Conservation (phyloP, 2,888 invertebrate species). For the Drosophila nigritarsus region DNA sequence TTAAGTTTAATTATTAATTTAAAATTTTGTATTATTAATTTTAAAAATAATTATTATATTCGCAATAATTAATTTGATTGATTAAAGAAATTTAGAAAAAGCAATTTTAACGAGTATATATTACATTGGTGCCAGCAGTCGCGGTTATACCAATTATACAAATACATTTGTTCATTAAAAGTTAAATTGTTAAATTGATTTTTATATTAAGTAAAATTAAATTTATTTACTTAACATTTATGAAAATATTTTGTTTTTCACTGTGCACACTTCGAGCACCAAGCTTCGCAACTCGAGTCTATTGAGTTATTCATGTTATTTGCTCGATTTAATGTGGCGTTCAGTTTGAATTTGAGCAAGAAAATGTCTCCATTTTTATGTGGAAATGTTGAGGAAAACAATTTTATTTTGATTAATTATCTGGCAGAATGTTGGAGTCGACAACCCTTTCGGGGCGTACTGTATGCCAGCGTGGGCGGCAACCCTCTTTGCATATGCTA, state of each 20-base stretch:
- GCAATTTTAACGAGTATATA: too few species aligned
- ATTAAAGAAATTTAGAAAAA: too few species aligned
- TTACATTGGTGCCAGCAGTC: too few species aligned
- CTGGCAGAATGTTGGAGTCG: slow-evolving; percentile 17
- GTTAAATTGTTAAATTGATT: too few species aligned
- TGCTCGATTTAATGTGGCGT: not conserved
- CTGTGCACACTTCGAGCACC: not conserved
- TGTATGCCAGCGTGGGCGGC: slow-evolving; percentile 1
- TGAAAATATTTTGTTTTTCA: not conserved
- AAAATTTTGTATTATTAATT: too few species aligned
- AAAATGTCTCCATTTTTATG: slow-evolving; percentile 1
- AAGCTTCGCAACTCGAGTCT: not conserved
- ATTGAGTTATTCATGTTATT: slow-evolving; percentile 8
- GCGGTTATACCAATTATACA: too few species aligned
- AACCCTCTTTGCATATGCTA: slow-evolving; percentile 66
- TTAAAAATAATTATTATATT: too few species aligned
- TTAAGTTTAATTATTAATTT: too few species aligned
- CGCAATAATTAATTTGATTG: too few species aligned
- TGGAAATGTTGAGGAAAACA: slow-evolving; percentile 22
- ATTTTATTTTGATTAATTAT: slow-evolving; percentile 61
- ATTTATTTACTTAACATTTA: not conserved
- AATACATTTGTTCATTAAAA: too few species aligned
- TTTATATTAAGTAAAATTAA: too few species aligned
- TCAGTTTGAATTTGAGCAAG: not conserved
- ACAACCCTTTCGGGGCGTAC: slow-evolving; percentile 44